Evolutionary conservation across 2,113 vertebrate genomes (phyloP), one percentile per base, ranked within the genome.

Genomic region (Corythoichthys intestinalis): DNA sequence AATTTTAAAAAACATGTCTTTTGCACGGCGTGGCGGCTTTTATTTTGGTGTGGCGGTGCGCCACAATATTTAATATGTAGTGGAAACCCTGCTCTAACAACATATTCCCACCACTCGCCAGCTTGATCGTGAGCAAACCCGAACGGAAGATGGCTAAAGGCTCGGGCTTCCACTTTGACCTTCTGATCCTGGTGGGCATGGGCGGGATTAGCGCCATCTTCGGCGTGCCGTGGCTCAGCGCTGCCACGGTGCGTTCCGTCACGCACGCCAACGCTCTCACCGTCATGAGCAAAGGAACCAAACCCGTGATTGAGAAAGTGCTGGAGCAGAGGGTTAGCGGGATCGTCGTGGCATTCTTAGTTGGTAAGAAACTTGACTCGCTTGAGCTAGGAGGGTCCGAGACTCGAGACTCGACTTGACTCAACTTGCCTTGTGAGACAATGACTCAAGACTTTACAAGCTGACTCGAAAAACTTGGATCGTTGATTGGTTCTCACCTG

Each of bases 181-280:
- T 99, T 78, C 90, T 99, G 76, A 78, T 99, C 74, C 91, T 99
- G 10, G 95, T 97, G 35, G 87, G 89, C 84, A 95, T 99, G 96
- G 97, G 97, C 0, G 97, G 97, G 0, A 34, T 96, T 34, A 75
- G 92, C 0, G 91, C 97, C 0, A 84, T 98, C 49, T 97, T 99
- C 0, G 97, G 97, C 17, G 85, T 98, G 90, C 97, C 97, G 13
- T 99, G 97, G 97, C 94, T 99, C 76, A 98, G 94, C 0, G 97
- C 97, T 4, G 93, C 97, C 73, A 98, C 97, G 0, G 96, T 99
- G 69, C 93, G 97, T 37, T 93, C 94, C 0, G 93, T 99, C 84
- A 97, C 95, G 20, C 97, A 99, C 0, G 94, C 95, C 87, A 99
- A 98, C 0, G 96, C 97, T 66, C 93, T 98, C 58, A 99, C 96